phyloP scores from a whole-genome alignment of 2,797 vertebrate species.

The Catamblyrhynchus diadema region DNA sequence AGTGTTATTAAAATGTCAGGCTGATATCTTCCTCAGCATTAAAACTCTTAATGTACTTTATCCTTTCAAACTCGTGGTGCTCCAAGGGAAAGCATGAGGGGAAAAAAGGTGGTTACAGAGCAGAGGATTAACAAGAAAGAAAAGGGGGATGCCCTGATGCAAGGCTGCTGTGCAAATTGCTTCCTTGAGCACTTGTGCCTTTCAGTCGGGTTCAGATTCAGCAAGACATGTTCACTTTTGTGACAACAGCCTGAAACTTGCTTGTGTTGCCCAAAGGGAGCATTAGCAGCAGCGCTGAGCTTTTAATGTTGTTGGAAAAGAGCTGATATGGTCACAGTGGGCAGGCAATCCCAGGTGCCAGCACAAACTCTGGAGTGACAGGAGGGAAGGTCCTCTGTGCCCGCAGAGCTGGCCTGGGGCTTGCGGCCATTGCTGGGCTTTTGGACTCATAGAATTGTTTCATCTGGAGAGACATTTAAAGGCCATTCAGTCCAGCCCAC shows the following conservation, averaged over 20 bases:
- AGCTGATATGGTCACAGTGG: not conserved
- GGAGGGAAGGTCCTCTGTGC: not conserved
- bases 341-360: not conserved
- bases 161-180: not conserved
- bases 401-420: not conserved
- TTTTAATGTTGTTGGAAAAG: not conserved
- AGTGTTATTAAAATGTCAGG: conserved; percentile 62
- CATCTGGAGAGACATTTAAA: not conserved
- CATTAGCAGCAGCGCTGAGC: not conserved
- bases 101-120: not conserved
- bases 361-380: not conserved
- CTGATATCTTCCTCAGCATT: conserved; percentile 58
- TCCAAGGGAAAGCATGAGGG: not conserved
- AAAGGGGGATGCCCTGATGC: not conserved
- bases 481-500: not conserved
- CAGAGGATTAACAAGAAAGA: conserved; percentile 1
- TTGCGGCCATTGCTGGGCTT: accelerated
- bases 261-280: not conserved
- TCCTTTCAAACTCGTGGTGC: conserved; percentile 41
- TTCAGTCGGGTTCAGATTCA: conserved; percentile 1
- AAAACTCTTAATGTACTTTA: conserved; percentile 60
- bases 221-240: not conserved
- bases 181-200: not conserved
- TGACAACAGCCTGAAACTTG: not conserved
- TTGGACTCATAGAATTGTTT: not conserved